Evolutionary conservation across 2,888 invertebrate species (phyloP), one percentile per base, ranked within the genome.

Genomic region (Pseudococcus jackbeardsleyi): DNA sequence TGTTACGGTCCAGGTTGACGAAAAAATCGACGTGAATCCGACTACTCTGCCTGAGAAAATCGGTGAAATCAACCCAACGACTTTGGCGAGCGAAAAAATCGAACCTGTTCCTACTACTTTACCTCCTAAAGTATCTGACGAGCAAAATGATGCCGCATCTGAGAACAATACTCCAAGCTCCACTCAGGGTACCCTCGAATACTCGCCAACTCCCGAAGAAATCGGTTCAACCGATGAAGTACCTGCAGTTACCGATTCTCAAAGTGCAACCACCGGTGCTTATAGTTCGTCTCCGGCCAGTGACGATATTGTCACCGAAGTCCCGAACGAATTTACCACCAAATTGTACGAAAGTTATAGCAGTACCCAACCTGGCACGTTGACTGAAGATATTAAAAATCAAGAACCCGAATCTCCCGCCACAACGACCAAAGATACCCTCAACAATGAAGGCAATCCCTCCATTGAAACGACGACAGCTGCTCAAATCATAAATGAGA

Each of bases 21-120:
- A 82, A 17, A 46, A 82, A 82, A 46, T 82, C 1, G 79, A 82
- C 79, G 33, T 82, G 19, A 85, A 85, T 33, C 84, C 84, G 26
- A 85, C 84, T 12, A 85, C 84, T n/a, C 15, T 85, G 9, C 79
- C 84, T 0, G 84, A 46, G 19, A 84, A 46, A 19, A 50, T 48
- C 19, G 26, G 19, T 3, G 79, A 82, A 19, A 19, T 46, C 0
- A 19, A n/a, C 15, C 46, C 42, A 12, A 82, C 79, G 0, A 46
- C 46, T 19, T 42, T 9, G 39, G 11, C 33, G 39, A 17, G 11
- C 11, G 46, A 82, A 17, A 46, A 82, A 82, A 46, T 82, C 19
- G 46, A 82, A 19, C 11, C 33, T 39, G 19, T 46, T 33, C 84
- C 84, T 2, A 85, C 84, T n/a, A 85, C 84, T 59, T 50, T 54